phyloP scores from a whole-genome alignment of 2,797 vertebrate species.

The Enteromius fasciolatus region DNA sequence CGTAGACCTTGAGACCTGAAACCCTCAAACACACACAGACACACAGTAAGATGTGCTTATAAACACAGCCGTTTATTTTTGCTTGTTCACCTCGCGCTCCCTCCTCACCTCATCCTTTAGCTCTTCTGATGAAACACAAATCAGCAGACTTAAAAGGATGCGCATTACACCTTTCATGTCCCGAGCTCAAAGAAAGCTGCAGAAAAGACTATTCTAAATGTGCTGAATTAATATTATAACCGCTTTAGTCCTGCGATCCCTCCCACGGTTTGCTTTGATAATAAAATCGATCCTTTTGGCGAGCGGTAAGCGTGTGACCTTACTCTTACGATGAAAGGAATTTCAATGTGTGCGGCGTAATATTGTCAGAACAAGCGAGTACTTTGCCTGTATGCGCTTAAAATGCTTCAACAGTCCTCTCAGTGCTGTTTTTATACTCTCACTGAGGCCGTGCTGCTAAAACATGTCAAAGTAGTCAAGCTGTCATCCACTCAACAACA shows the following conservation, averaged over 20 bases:
- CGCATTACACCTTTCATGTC: slow-evolving; percentile 55
- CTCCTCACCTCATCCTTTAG: slow-evolving; percentile 15
- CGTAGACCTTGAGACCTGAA: slow-evolving; percentile 72
- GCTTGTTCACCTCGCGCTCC: slow-evolving; percentile 49
- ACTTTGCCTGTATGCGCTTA: slow-evolving; percentile 17
- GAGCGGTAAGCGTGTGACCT: slow-evolving; percentile 44
- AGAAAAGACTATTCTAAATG: slow-evolving; percentile 59
- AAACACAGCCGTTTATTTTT: slow-evolving; percentile 69
- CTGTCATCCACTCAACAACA: slow-evolving; percentile 38
- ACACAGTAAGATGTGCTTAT: slow-evolving; percentile 64
- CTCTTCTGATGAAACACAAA: slow-evolving; percentile 39
- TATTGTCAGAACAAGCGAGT: slow-evolving; percentile 57
- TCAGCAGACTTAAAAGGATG: slow-evolving; percentile 42
- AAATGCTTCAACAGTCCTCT: slow-evolving; percentile 42
- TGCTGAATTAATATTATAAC: slow-evolving; percentile 64
- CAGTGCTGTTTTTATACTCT: slow-evolving; percentile 30
- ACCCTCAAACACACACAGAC: slow-evolving; percentile 37
- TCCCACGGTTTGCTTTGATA: slow-evolving; percentile 70
- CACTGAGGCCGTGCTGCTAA: slow-evolving; percentile 21
- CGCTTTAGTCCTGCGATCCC: slow-evolving; percentile 57
- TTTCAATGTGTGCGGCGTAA: slow-evolving; percentile 63
- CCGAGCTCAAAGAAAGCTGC: slow-evolving; percentile 63
- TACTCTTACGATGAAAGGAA: slow-evolving; percentile 61
- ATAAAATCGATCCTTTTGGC: slow-evolving; percentile 60
- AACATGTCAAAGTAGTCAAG: slow-evolving; percentile 54